Evolutionary conservation across 2,888 invertebrate genomes (phyloP), one percentile per base, ranked within the genome.

Genomic region (Gari tellinella): DNA sequence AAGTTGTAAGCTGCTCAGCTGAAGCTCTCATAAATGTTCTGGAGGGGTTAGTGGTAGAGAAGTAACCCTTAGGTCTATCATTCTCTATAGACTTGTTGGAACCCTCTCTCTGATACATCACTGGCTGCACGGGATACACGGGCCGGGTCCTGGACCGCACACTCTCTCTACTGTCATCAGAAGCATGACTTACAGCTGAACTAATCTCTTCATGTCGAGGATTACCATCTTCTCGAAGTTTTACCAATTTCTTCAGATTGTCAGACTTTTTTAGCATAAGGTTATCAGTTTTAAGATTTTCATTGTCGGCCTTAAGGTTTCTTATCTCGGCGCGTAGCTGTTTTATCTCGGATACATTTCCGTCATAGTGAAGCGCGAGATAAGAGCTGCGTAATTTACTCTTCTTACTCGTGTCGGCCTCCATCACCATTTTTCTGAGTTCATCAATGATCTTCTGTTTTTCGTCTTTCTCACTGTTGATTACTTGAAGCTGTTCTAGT

Each of bases 391-490:
- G 40, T 19, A 72, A 52, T 48, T 78, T 78, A 38, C 70, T 73
- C 17, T 73, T 73, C 53, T 78, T 73, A 2, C 66, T 48, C 0
- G 75, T 75, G 38, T 73, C 74, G 0, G 70, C 70, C n/a, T 78
- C 78, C 69, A 74, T 69, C 12, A 78, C 72, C 64, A 78, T 72
- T 45, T 78, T 78, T 21, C 78, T 53, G 0, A 78, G 56, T n/a
- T 78, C 78, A 58, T 78, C 78, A 40, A 78, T 78, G 14, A 70
- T 78, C 51, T 73, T 78, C 52, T 78, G 78, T 40, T 78, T 78
- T 45, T 78, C 78, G 40, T 78, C 78, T 21, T 67, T 48, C 17
- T 78, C 78, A 57, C 67, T 69, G 37, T 70, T 69, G 12, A 67
- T 52, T 17, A 48, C 70, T 43, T 68, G 58, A 8, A 73, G 57